Evolutionary conservation across 2,113 vertebrate genomes (phyloP).

Genomic region (Gymnocephalus cernua): DNA sequence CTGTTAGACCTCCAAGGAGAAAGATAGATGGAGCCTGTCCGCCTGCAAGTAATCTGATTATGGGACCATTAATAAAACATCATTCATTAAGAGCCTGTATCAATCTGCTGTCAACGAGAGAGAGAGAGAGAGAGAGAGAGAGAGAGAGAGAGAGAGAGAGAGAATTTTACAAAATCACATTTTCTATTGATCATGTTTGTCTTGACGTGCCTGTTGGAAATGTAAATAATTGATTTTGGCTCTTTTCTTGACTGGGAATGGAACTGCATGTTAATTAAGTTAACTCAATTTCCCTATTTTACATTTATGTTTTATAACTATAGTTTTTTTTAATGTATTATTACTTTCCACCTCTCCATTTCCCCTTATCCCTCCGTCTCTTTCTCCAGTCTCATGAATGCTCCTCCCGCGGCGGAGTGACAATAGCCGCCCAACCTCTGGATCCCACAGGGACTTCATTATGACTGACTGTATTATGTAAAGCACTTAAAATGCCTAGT

Average conservation of each 20-base stretch:
- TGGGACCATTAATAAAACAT: conserved; percentile 82
- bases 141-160: conserved; percentile 1
- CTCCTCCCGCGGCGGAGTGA: conserved; percentile 65
- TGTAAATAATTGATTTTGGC: conserved; percentile 31
- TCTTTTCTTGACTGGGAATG: conserved; percentile 24
- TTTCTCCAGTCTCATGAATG: conserved; percentile 54
- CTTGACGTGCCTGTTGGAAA: conserved; percentile 27
- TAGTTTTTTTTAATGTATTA: conserved; percentile 38
- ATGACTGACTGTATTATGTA: conserved; percentile 82
- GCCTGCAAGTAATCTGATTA: conserved; percentile 83
- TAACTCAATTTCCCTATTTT: conserved; percentile 22
- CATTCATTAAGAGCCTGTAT: conserved; percentile 79
- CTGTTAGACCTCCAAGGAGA: conserved; percentile 57
- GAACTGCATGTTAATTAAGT: conserved; percentile 48
- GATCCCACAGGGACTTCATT: conserved; percentile 77
- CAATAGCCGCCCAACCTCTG: conserved; percentile 70
- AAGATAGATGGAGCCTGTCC: conserved; percentile 77
- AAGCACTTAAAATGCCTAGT: conserved; percentile 85
- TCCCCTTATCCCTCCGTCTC: conserved; percentile 49
- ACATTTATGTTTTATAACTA: conserved; percentile 40
- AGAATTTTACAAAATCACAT: conserved; percentile 35
- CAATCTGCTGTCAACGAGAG: conserved; percentile 69
- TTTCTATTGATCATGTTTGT: conserved; percentile 50
- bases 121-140: conserved; percentile 6
- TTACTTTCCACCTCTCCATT: conserved; percentile 38